Conservation (phyloP, 2,113 vertebrate species). For the Rhea pennata region DNA sequence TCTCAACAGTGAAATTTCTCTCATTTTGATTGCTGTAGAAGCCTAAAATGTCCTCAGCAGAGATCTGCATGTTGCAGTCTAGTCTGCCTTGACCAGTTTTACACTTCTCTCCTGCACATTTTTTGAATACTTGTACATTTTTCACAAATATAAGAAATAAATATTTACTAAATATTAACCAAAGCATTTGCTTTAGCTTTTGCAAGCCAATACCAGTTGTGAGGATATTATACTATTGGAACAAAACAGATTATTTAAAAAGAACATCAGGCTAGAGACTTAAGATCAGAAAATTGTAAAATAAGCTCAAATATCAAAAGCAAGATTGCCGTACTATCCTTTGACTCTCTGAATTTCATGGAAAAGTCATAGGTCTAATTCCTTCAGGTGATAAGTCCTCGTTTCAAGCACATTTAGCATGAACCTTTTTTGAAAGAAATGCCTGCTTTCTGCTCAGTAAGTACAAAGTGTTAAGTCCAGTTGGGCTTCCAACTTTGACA, state of each 20-base stretch:
- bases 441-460: not conserved
- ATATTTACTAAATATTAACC: not conserved
- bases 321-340: not conserved
- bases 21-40: not conserved
- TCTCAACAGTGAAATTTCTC: not conserved
- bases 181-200: not conserved
- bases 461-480: not conserved
- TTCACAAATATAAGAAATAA: not conserved
- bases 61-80: not conserved
- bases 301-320: not conserved
- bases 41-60: not conserved
- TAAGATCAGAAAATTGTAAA: not conserved
- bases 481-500: not conserved
- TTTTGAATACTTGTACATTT: not conserved
- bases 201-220: not conserved
- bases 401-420: not conserved
- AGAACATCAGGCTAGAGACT: not conserved
- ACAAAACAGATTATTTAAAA: not conserved
- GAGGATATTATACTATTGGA: not conserved
- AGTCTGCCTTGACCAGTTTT: not conserved
- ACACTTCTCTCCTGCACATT: not conserved
- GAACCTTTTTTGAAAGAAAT: not conserved
- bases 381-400: not conserved
- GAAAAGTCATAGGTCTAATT: not conserved
- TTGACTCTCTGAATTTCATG: not conserved